phyloP scores from a whole-genome alignment of 1,140 invertebrate species.

The Sycophila sp. region DNA sequence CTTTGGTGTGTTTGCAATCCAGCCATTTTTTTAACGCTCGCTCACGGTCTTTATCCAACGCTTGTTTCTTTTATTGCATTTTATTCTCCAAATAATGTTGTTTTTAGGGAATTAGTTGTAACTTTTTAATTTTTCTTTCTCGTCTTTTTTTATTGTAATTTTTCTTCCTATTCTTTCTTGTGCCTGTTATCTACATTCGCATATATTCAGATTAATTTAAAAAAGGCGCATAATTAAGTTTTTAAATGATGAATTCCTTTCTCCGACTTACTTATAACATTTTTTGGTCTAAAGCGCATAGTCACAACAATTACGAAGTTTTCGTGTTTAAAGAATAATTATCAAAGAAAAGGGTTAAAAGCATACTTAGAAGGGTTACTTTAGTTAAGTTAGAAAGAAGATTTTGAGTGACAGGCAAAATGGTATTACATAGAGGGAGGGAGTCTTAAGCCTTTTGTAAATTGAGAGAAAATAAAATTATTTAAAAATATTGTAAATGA shows the following conservation, averaged over 20 bases:
- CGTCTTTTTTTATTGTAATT: background rate
- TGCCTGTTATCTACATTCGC: background rate
- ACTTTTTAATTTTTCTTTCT: conserved; percentile 7
- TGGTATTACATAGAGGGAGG: conserved; percentile 4
- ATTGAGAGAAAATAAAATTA: too few relatives aligned
- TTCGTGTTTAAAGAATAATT: background rate
- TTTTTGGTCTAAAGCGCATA: too few relatives aligned
- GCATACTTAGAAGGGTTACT: background rate
- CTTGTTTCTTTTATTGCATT: background rate
- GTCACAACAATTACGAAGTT: background rate
- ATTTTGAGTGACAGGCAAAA: background rate
- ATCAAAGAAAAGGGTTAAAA: background rate
- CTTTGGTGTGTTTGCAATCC: background rate
- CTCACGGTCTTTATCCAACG: background rate
- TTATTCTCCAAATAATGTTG: too few relatives aligned
- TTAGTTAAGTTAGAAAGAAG: background rate
- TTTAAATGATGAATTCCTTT: too few relatives aligned
- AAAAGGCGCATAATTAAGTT: too few relatives aligned
- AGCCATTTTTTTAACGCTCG: background rate
- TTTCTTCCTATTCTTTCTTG: background rate
- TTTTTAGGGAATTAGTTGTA: conserved; percentile 10
- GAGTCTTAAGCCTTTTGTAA: background rate
- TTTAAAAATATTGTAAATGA: too few relatives aligned
- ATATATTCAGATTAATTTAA: too few relatives aligned
- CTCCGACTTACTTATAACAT: too few relatives aligned